A percentile compares a stretch with the other conserved stretches of the same genome.
These are phyloP conservation scores for Eufriesea mexicana DNA, from an alignment of 1,140 invertebrate genomes.

Conservation along the genomic window DNA sequence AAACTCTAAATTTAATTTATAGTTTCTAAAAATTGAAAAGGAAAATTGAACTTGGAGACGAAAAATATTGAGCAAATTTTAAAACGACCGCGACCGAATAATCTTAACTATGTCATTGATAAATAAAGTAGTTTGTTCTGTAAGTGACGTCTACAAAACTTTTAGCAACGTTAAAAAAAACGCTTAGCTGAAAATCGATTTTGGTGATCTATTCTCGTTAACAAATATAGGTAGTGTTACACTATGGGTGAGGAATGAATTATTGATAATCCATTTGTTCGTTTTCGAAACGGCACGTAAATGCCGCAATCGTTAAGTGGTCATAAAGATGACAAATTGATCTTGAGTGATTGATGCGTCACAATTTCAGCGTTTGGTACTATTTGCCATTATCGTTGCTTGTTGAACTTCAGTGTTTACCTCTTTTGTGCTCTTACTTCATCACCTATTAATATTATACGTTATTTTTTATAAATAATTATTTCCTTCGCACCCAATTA, in stretches of 20 bases:
- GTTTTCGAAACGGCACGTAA: background rate
- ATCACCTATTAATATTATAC: background rate
- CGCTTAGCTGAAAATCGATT: background rate
- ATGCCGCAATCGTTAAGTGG: background rate
- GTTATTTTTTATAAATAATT: background rate
- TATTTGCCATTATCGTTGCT: constrained; percentile 2
- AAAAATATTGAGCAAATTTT: background rate
- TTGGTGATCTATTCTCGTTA: background rate
- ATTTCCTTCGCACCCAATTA: background rate
- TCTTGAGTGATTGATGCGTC: constrained; percentile 5
- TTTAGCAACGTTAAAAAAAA: background rate
- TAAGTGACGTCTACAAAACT: background rate
- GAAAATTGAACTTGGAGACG: background rate
- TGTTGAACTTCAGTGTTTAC: background rate
- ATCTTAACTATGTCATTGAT: background rate
- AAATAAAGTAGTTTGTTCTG: background rate
- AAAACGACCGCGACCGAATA: no score
- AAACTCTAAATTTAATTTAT: background rate
- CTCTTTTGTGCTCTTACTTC: constrained; percentile 7
- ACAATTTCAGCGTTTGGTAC: background rate
- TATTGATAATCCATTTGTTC: background rate
- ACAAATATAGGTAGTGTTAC: background rate
- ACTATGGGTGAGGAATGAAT: background rate
- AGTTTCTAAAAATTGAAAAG: background rate
- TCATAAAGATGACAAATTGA: background rate